Evolutionary conservation across 2,888 invertebrate genomes (phyloP).

Genomic region (Pandemis corylana): DNA sequence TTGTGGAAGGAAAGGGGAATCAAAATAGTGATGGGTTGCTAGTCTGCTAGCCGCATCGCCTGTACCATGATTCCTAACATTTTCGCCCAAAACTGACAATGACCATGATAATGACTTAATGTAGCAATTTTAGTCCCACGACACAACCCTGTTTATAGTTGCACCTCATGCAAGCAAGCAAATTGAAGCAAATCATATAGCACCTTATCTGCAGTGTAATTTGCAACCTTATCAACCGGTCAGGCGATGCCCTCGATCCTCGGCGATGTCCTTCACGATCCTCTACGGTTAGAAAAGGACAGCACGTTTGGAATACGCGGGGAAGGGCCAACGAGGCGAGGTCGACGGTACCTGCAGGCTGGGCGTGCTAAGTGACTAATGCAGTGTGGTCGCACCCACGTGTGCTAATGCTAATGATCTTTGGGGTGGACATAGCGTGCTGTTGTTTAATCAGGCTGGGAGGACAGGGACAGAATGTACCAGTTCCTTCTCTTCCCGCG

Average conservation of each 20-base stretch:
- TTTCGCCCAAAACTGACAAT: too few relatives aligned
- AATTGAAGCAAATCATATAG: background rate
- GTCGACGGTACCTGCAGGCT: background rate
- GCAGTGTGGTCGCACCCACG: background rate
- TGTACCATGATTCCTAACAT: too few relatives aligned
- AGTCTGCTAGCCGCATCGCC: too few relatives aligned
- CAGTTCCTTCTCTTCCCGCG: too few relatives aligned
- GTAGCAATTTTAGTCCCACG: too few relatives aligned
- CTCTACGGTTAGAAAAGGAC: background rate
- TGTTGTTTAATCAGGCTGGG: background rate
- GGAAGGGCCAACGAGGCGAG: constrained; percentile 5
- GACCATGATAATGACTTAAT: too few relatives aligned
- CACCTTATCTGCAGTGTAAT: background rate
- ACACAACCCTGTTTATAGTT: background rate
- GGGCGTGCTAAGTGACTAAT: background rate
- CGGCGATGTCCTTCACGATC: background rate
- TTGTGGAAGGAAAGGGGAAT: too few relatives aligned
- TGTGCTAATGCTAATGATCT: background rate
- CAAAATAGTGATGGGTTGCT: too few relatives aligned
- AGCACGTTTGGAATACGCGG: background rate
- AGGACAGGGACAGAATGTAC: too few relatives aligned
- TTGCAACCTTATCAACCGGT: background rate
- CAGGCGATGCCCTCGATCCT: background rate
- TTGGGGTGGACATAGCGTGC: too few relatives aligned
- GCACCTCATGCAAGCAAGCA: background rate